Base-by-base conservation (phyloP, 2,888 invertebrate species). In the Ephialtes manifestator region DNA sequence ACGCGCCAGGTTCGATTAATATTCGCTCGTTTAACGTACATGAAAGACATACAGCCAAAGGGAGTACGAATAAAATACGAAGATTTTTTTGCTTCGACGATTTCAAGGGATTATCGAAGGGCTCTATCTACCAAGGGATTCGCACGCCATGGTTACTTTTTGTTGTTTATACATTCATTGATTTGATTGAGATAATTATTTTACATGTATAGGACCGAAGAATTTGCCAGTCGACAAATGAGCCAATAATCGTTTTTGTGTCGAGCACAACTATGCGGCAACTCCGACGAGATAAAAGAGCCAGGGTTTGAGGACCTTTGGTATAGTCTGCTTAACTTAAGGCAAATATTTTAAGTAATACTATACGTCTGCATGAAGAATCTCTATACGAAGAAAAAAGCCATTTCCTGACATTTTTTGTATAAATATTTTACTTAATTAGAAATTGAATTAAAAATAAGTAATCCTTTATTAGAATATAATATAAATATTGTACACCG, bases 1-100 rank as follows among this genome's bases (percentile, higher is more conserved):
- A 68, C 63, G 84, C 84, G 84, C 84, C 84, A 81, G 46, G n/a
- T 85, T 85, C 84, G 78, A 85, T 85, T 81, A 81, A 81, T 75
- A 81, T 63, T 75, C 63, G 78, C 81, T 81, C 74, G 74, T 84
- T 67, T 78, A 77, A 80, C 76, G 68, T 55, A 68, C 60, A 55
- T 28, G 71, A 31, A 39, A 43, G 75, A 76, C n/a, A 70, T 8
- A 24, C 20, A 28, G 18, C 67, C 4, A 11, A 1, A 48, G 65
- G 15, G 20, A 48, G 68, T 46, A 48, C 68, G 46, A 46, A 28
- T 15, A 11, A 60, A 76, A 70, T 18, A 28, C 43, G 58, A 51
- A 58, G 68, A 67, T 39, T 74, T 84, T 24, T 78, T 81, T 77
- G 74, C 77, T 84, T 76, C 74, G 74, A 24, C 72, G 78, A 78